Conservation (phyloP, 2,797 vertebrate species). For the Esox masquinongy region DNA sequence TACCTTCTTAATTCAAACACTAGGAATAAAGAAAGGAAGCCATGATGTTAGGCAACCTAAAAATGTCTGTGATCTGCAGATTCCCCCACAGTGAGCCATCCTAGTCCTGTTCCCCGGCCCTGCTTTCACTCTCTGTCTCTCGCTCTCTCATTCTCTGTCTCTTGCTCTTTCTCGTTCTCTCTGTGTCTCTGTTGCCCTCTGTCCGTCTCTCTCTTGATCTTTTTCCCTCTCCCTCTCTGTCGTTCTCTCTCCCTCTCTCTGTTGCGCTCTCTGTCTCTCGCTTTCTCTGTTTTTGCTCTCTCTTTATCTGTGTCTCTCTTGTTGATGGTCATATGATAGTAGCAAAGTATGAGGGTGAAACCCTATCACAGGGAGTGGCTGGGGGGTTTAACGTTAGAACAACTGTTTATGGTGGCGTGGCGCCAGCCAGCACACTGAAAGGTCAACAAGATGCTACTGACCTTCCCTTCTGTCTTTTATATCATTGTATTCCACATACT, state of each 20-base stretch:
- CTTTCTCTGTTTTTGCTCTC: neutral
- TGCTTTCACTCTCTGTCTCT: neutral
- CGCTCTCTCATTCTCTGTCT: neutral
- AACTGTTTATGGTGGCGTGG: conserved; percentile 69
- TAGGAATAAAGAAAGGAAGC: neutral
- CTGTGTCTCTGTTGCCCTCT: too few relatives aligned
- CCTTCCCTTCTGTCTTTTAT: conserved; percentile 23
- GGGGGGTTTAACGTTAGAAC: conserved; percentile 64
- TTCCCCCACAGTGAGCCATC: neutral
- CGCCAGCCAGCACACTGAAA: conserved; percentile 57
- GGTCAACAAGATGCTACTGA: conserved; percentile 57
- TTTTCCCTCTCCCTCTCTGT: neutral
- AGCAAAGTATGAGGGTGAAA: conserved; percentile 61
- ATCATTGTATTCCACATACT: neutral
- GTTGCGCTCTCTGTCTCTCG: neutral
- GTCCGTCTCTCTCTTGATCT: neutral
- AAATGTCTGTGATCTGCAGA: neutral
- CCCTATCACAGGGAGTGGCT: conserved; percentile 42
- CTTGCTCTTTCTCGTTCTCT: neutral
- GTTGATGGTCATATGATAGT: conserved; percentile 58
- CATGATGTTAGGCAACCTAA: neutral
- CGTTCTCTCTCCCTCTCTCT: neutral
- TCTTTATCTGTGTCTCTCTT: conserved; percentile 7
- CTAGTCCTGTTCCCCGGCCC: neutral
- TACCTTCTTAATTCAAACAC: neutral